Conservation (phyloP, 2,113 vertebrate species). For the Perca schrenkii region DNA sequence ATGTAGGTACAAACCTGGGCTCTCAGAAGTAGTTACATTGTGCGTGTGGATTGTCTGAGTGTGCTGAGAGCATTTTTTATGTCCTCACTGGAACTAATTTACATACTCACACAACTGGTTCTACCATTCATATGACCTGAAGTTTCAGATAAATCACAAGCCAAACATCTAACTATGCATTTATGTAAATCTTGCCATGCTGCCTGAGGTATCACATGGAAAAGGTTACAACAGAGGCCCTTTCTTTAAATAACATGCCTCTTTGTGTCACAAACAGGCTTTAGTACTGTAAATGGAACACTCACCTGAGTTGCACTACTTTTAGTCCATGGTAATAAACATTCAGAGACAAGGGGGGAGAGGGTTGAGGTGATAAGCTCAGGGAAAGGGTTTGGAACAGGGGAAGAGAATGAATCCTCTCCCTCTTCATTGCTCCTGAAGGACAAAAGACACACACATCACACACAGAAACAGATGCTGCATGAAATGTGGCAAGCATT, state of each 20-base stretch:
- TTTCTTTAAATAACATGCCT: constrained; percentile 10
- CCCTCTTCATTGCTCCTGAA: constrained; percentile 82
- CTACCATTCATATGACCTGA: constrained; percentile 35
- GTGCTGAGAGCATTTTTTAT: constrained; percentile 62
- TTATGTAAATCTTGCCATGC: constrained; percentile 14
- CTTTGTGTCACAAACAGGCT: constrained; percentile 5
- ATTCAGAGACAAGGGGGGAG: constrained; percentile 87
- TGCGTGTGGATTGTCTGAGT: constrained; percentile 9
- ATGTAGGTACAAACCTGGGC: constrained; percentile 6
- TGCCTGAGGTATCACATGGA: neutral
- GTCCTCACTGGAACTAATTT: constrained; percentile 43
- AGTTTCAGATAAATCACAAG: constrained; percentile 42
- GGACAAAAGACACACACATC: constrained; percentile 12
- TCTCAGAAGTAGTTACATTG: neutral
- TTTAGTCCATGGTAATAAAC: constrained; percentile 91
- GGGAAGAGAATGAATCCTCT: constrained; percentile 84
- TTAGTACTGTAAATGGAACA: constrained; percentile 19
- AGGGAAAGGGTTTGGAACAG: constrained; percentile 90
- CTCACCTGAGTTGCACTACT: constrained; percentile 92
- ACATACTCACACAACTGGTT: constrained; percentile 69
- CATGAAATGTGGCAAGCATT: neutral
- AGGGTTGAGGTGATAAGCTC: constrained; percentile 88
- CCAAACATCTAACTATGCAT: constrained; percentile 45
- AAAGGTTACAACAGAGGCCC: constrained; percentile 13
- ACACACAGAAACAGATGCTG: neutral